Evolutionary conservation across 2,888 invertebrate species (phyloP).

Genomic region (Mamestra brassicae): DNA sequence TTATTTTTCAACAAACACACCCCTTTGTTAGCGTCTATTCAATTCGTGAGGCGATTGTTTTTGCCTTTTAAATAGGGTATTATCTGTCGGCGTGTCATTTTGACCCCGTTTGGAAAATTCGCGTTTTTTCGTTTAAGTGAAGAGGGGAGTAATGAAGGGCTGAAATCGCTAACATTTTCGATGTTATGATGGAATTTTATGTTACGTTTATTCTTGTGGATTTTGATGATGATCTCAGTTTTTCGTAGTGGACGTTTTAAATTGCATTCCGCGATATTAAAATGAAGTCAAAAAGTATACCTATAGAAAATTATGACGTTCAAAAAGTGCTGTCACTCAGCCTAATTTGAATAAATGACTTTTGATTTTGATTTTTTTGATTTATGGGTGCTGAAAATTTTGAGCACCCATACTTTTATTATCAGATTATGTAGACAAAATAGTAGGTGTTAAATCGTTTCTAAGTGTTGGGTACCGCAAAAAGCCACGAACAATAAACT

Average conservation of each 20-base stretch:
- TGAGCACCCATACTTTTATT: too few species aligned
- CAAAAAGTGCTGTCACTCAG: too few species aligned
- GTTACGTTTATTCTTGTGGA: neutral
- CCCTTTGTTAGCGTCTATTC: conserved; percentile 54
- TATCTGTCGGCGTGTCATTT: conserved; percentile 48
- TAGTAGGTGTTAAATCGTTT: neutral
- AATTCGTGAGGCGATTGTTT: conserved; percentile 62
- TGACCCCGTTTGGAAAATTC: conserved; percentile 42
- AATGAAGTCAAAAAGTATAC: too few species aligned
- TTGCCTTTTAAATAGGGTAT: conserved; percentile 56
- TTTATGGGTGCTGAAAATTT: too few species aligned
- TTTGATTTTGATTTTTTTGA: too few species aligned
- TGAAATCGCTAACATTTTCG: conserved; percentile 19
- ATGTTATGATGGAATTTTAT: conserved; percentile 1
- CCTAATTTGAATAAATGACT: too few species aligned
- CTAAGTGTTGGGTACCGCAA: neutral
- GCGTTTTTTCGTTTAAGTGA: conserved; percentile 13
- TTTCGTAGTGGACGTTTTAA: neutral
- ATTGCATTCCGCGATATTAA: neutral
- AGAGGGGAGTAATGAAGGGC: neutral
- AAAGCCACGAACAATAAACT: neutral
- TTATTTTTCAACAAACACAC: conserved; percentile 44
- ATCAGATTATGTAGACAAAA: too few species aligned
- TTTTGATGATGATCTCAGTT: neutral
- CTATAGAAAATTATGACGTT: too few species aligned